Percentiles rank a stretch among this genome's conserved stretches.
phyloP scores from a whole-genome alignment of 2,888 invertebrate genomes.

The Hydropsyche betteni region DNA sequence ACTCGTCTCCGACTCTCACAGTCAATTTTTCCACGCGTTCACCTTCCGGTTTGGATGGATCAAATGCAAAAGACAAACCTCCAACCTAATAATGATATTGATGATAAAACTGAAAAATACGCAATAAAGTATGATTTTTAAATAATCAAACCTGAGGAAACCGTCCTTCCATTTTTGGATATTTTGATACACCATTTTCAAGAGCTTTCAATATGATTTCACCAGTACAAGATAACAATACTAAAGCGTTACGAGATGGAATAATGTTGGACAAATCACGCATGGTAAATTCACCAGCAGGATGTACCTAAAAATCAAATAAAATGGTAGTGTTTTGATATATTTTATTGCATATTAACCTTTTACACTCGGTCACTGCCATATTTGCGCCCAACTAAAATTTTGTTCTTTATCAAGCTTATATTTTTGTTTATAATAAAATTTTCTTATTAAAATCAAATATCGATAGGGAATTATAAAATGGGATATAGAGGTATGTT shows the following conservation, averaged over 20 bases:
- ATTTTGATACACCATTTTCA: slow-evolving; percentile 87
- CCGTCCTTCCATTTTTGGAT: slow-evolving; percentile 87
- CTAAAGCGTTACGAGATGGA: slow-evolving; percentile 85
- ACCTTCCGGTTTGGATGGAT: slow-evolving; percentile 75
- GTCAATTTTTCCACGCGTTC: slow-evolving; percentile 75
- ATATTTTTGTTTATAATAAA: no score
- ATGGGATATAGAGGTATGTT: no score
- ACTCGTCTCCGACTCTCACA: slow-evolving; percentile 87
- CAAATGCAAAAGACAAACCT: slow-evolving; percentile 80
- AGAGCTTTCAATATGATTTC: slow-evolving; percentile 73
- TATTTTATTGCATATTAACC: no score
- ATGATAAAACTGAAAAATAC: not conserved
- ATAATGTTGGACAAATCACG: slow-evolving; percentile 84
- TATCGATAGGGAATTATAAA: not conserved
- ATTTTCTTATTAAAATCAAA: not conserved
- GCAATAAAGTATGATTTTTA: not conserved
- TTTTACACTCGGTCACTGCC: no score
- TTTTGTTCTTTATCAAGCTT: no score
- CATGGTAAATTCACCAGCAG: slow-evolving; percentile 84
- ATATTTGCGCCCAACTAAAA: no score
- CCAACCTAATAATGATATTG: slow-evolving; percentile 67
- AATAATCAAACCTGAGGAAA: slow-evolving; percentile 75
- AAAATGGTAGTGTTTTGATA: no score
- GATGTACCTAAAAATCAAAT: slow-evolving; percentile 67
- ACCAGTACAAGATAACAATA: slow-evolving; percentile 79